These are phyloP conservation scores for Hyposoter dolosus DNA, from an alignment of 2,888 invertebrate genomes.

Conservation along the genomic window DNA sequence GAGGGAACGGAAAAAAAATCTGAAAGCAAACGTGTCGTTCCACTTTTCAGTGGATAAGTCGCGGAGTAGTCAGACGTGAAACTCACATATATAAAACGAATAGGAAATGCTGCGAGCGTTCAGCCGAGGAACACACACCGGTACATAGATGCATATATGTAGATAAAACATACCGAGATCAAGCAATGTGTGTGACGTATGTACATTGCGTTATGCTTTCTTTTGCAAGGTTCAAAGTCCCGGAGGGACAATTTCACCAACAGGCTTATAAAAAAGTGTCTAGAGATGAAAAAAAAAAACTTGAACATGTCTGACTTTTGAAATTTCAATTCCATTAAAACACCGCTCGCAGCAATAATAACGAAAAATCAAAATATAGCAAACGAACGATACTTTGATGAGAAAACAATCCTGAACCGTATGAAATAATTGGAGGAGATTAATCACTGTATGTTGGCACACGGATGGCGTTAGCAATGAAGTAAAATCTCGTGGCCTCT, in stretches of 20 bases:
- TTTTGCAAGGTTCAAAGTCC: conserved; percentile 36
- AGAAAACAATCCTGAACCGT: neutral
- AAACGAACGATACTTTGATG: neutral
- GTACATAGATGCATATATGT: neutral
- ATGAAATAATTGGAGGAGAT: neutral
- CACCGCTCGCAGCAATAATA: neutral
- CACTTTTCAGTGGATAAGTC: conserved; percentile 54
- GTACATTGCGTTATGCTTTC: conserved; percentile 15
- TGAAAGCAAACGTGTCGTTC: conserved; percentile 26
- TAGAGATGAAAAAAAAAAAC: neutral
- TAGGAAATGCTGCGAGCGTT: conserved; percentile 45
- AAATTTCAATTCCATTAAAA: neutral
- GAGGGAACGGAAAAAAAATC: conserved; percentile 14
- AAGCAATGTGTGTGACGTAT: neutral
- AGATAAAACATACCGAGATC: neutral
- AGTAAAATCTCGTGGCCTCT: conserved; percentile 5
- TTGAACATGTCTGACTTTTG: neutral
- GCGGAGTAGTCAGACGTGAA: conserved; percentile 40
- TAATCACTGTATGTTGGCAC: neutral
- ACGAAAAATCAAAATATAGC: neutral
- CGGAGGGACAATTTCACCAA: conserved; percentile 8
- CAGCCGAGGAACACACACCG: conserved; percentile 34
- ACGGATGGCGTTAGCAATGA: neutral
- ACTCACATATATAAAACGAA: conserved; percentile 15
- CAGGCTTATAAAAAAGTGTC: neutral